Evolutionary conservation across 2,888 invertebrate genomes (phyloP).

Genomic region (Dysmachus trigonus): DNA sequence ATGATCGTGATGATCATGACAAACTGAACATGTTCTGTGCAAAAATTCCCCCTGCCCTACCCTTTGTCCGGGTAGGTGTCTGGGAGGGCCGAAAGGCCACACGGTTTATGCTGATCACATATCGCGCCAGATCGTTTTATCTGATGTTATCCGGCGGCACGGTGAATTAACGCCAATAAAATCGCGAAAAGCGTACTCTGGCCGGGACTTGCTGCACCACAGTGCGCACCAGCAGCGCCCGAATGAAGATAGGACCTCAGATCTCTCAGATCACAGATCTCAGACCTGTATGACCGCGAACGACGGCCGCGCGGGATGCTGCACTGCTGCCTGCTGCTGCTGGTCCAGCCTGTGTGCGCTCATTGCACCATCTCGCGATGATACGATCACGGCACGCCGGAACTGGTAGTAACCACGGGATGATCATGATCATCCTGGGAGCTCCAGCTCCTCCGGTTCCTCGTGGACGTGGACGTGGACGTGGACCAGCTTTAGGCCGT

Average conservation of each 20-base stretch:
- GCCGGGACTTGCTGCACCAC: neutral
- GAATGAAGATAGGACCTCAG: neutral
- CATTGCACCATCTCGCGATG: neutral
- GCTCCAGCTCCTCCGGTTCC: neutral
- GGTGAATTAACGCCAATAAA: constrained; percentile 33
- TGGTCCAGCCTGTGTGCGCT: neutral
- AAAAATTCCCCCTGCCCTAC: neutral
- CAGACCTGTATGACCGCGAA: no score
- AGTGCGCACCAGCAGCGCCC: neutral
- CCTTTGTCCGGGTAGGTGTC: neutral
- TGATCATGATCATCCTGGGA: constrained; percentile 14
- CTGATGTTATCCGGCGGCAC: constrained; percentile 24
- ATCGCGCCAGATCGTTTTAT: constrained; percentile 22
- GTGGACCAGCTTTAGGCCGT: constrained; percentile 4
- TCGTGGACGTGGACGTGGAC: no score
- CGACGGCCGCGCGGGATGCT: no score
- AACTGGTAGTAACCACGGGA: constrained; percentile 1
- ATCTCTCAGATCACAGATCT: no score
- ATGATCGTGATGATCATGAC: constrained; percentile 41
- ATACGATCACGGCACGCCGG: neutral
- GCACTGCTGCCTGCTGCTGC: no score
- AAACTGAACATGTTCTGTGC: constrained; percentile 27
- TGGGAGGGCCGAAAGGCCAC: no score
- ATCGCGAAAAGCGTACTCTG: constrained; percentile 13
- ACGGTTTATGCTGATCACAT: constrained; percentile 34